phyloP scores from a whole-genome alignment of 2,113 vertebrate genomes.

The Plecotus auritus region DNA sequence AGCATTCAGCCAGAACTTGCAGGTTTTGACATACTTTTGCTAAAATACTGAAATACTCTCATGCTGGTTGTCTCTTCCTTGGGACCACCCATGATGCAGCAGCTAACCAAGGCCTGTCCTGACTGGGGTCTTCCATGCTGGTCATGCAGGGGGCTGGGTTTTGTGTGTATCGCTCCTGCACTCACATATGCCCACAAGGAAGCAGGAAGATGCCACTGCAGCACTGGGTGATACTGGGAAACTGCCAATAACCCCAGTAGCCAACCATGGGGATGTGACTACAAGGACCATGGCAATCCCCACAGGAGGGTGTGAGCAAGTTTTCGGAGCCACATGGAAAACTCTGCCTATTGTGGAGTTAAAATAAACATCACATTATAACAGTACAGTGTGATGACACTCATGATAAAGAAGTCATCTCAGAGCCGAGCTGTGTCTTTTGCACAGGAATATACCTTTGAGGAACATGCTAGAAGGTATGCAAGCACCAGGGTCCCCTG shows the following conservation, averaged over 20 bases:
- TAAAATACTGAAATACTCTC: not conserved
- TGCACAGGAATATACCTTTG: not conserved
- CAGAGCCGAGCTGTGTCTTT: not conserved
- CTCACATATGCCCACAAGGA: not conserved
- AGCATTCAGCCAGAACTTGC: not conserved
- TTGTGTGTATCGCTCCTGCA: not conserved
- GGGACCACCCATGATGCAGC: not conserved
- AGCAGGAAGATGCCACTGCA: not conserved
- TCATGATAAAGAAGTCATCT: not conserved
- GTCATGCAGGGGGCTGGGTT: rapidly evolving
- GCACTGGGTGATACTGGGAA: not conserved
- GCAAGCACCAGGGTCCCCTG: not conserved
- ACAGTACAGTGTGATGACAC: not conserved
- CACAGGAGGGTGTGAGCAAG: not conserved
- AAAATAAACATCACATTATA: not conserved
- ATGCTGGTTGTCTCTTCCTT: not conserved
- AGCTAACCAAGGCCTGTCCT: not conserved
- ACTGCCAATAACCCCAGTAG: not conserved
- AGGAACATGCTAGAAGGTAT: not conserved
- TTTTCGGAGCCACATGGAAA: not conserved
- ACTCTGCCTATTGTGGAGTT: not conserved
- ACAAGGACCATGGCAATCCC: not conserved
- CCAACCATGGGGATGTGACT: not conserved
- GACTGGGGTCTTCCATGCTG: too few species aligned
- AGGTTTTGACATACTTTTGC: not conserved